Percentiles rank a stretch among this genome's conserved stretches.
phyloP scores from a whole-genome alignment of 1,140 invertebrate genomes.

The Papilio helenus region DNA sequence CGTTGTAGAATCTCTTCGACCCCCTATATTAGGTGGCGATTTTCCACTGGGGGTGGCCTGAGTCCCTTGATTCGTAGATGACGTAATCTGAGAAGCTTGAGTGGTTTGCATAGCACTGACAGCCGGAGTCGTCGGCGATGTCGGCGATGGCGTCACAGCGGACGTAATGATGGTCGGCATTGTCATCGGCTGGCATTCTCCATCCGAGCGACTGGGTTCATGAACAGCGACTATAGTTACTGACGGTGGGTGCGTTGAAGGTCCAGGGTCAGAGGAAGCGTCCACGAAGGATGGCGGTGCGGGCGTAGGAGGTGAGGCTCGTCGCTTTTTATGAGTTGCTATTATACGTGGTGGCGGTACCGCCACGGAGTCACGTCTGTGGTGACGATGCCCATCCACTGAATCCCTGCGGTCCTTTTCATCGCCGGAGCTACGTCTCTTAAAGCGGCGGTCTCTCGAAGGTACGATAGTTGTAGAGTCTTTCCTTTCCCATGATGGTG shows the following conservation, averaged over 20 bases:
- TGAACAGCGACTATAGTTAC: conserved; percentile 79
- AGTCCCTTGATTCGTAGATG: conserved; percentile 72
- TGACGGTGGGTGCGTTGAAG: conserved; percentile 77
- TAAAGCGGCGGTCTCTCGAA: conserved; percentile 75
- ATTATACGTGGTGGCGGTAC: conserved; percentile 85
- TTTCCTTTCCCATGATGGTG: conserved; percentile 86
- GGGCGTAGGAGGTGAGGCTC: conserved; percentile 84
- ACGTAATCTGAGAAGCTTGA: conserved; percentile 54
- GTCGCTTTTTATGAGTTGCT: conserved; percentile 85
- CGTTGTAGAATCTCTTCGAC: conserved; percentile 91
- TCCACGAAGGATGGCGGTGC: conserved; percentile 90
- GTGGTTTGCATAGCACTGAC: conserved; percentile 62
- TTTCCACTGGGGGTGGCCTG: conserved; percentile 79
- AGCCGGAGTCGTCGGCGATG: conserved; percentile 85
- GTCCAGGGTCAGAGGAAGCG: conserved; percentile 87
- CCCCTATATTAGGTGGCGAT: conserved; percentile 85
- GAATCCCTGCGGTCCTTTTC: conserved; percentile 78
- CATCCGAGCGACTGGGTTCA: conserved; percentile 80
- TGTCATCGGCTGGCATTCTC: conserved; percentile 85
- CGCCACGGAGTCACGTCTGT: conserved; percentile 85
- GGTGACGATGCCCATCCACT: conserved; percentile 72
- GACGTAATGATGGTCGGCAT: conserved; percentile 92
- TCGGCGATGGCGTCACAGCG: conserved; percentile 90
- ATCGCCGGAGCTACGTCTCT: conserved; percentile 82
- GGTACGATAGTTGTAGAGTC: conserved; percentile 82